A percentile compares a stretch with the other conserved stretches of the same genome.
These are phyloP conservation scores for Epizoanthus illoricatus DNA, from an alignment of 92 coral and sea anemone species.

Conservation along the genomic window DNA sequence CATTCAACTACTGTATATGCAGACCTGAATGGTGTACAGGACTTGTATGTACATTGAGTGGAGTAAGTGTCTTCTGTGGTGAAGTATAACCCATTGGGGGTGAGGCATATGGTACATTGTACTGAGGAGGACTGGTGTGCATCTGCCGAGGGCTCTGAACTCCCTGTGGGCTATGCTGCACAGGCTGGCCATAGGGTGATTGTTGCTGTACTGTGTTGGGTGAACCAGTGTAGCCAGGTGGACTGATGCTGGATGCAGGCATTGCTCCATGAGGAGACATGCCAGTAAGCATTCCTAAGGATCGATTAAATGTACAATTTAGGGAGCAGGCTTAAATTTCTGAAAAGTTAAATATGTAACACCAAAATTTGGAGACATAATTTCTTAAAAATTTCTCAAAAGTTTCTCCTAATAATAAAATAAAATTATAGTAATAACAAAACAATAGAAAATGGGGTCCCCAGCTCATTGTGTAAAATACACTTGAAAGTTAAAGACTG, in stretches of 20 bases:
- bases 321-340: too few species aligned
- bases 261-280: conserved; percentile 62
- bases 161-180: conserved; percentile 75
- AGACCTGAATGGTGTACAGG: conserved; percentile 44
- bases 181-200: conserved; percentile 67
- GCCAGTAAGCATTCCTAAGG: conserved; percentile 17
- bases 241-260: conserved; percentile 62
- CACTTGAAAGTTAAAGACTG: too few species aligned
- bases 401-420: too few species aligned
- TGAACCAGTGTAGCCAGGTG: conserved; percentile 81
- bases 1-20: too few species aligned
- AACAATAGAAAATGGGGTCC: too few species aligned
- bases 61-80: conserved; percentile 31
- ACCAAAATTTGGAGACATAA: too few species aligned
- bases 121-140: conserved; percentile 48
- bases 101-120: conserved; percentile 15
- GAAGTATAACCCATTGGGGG: conserved; percentile 43
- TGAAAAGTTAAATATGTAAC: too few species aligned
- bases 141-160: conserved; percentile 53
- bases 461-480: too few species aligned
- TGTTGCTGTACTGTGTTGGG: conserved; percentile 60
- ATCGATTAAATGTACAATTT: not conserved
- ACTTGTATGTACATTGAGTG: conserved; percentile 35
- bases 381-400: too few species aligned
- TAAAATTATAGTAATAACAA: too few species aligned